Evolutionary conservation across 2,113 vertebrate species (phyloP), one percentile per base, ranked within the genome.

Genomic region (Diphyllodes magnificus): DNA sequence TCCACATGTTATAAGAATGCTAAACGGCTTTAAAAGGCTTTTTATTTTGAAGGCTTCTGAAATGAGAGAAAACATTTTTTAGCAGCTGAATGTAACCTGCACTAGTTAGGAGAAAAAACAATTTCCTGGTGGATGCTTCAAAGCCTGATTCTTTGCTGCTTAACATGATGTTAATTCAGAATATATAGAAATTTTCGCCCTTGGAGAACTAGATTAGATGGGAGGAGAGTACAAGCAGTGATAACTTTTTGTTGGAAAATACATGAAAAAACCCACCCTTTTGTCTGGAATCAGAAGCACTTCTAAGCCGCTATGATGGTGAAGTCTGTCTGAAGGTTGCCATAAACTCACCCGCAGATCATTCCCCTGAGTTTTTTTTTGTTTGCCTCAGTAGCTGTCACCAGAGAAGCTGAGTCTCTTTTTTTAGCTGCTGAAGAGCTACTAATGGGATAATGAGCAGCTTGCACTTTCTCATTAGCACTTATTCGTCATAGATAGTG

Each of bases 201-300:
- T 22, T 69, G 35, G n/a, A 86, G 45, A 73, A 69, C 3, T 4
- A 49, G 15, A 85, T 7, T 37, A 22, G 80, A 65, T 18, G 23
- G 45, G 12, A 87, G 12, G 4, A 85, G 10, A 71, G 6, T 68
- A 50, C 4, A 75, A 57, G 5, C 25, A 77, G 33, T 50, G 23
- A 24, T 11, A 49, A 39, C 8, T 13, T 12, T 37, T 76, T 72
- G 24, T 35, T 63, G 6, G 6, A 21, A 59, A 80, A 76, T 19
- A 37, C 6, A 4, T 56, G 2, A 6, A 30, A 69, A 64, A 31
- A 0, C 0, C 1, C 1, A 28, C 6, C 4, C 8, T n/a, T 25
- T 31, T 24, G 15, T 4, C 13, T 90, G 33, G 14, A 72, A 85
- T 86, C 28, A 82, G 69, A 70, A 84, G 7, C 16, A 49, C 16